Conservation (phyloP, 2,113 vertebrate genomes). For the Hassar affinis region DNA sequence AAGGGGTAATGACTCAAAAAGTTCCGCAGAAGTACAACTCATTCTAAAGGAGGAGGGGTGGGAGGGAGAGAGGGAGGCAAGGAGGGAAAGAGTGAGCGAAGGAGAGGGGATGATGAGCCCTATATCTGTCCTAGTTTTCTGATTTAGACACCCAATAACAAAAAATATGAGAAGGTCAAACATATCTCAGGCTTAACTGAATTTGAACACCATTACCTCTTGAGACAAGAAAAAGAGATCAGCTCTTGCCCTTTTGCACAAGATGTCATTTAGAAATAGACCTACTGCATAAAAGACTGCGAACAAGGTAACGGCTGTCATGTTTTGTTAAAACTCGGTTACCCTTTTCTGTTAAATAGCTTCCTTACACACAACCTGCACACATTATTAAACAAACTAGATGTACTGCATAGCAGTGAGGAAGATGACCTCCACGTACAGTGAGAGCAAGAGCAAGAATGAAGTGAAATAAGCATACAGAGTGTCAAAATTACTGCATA, state of each 20-base stretch:
- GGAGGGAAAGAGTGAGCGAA: neutral
- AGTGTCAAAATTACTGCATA: too few relatives aligned
- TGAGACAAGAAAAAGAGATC: constrained; percentile 21
- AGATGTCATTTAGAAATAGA: constrained; percentile 13
- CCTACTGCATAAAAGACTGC: neutral
- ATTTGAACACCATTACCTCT: constrained; percentile 31
- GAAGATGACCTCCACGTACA: too few relatives aligned
- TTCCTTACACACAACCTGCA: neutral
- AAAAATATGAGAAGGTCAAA: constrained; percentile 36
- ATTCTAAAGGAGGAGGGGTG: neutral
- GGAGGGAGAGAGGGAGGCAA: too few relatives aligned
- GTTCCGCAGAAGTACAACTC: neutral
- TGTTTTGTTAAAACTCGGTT: constrained; percentile 1
- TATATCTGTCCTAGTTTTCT: constrained; percentile 16
- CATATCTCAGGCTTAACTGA: constrained; percentile 15
- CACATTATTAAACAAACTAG: neutral
- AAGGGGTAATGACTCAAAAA: neutral
- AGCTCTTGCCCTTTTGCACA: constrained; percentile 8
- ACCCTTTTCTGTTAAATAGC: neutral
- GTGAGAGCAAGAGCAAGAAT: too few relatives aligned
- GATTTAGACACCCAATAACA: constrained; percentile 21
- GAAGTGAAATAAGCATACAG: too few relatives aligned
- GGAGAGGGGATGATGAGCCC: neutral
- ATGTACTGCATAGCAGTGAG: too few relatives aligned
- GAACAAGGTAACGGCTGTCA: constrained; percentile 4